Conservation (phyloP, 2,888 invertebrate genomes). For the Oxytorus armatus region DNA sequence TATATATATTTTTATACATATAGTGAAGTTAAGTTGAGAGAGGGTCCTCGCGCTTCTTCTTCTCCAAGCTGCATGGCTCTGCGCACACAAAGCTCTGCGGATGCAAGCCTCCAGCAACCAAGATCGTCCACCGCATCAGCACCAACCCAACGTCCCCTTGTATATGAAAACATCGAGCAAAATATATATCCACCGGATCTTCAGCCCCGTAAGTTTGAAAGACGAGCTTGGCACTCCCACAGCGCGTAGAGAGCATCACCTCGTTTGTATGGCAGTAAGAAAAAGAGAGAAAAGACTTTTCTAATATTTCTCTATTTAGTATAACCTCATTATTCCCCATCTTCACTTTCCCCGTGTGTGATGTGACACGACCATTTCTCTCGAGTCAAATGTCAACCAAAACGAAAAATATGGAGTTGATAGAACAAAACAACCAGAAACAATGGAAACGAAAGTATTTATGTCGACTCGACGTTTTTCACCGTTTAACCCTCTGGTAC, state of each 20-base stretch:
- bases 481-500: not conserved
- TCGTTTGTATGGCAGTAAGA: constrained; percentile 12
- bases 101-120: constrained; percentile 22
- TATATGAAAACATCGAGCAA: constrained; percentile 79
- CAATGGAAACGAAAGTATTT: constrained; percentile 51
- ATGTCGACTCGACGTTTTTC: constrained; percentile 52
- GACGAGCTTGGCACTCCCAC: constrained; percentile 68
- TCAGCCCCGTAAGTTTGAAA: constrained; percentile 78
- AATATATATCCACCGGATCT: constrained; percentile 77
- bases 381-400: constrained; percentile 4
- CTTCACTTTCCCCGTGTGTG: not conserved
- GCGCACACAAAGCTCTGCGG: constrained; percentile 31
- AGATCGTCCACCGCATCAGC: constrained; percentile 27
- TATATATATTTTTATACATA: constrained; percentile 26
- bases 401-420: constrained; percentile 13
- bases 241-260: constrained; percentile 31
- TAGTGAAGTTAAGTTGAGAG: constrained; percentile 33
- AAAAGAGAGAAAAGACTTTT: constrained; percentile 3
- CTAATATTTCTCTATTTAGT: constrained; percentile 42
- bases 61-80: constrained; percentile 52
- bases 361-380: constrained; percentile 41
- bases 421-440: constrained; percentile 13
- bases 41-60: constrained; percentile 70
- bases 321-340: not conserved
- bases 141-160: constrained; percentile 32